Conservation (phyloP, 2,888 invertebrate genomes). For the Epicampocera succincta region DNA sequence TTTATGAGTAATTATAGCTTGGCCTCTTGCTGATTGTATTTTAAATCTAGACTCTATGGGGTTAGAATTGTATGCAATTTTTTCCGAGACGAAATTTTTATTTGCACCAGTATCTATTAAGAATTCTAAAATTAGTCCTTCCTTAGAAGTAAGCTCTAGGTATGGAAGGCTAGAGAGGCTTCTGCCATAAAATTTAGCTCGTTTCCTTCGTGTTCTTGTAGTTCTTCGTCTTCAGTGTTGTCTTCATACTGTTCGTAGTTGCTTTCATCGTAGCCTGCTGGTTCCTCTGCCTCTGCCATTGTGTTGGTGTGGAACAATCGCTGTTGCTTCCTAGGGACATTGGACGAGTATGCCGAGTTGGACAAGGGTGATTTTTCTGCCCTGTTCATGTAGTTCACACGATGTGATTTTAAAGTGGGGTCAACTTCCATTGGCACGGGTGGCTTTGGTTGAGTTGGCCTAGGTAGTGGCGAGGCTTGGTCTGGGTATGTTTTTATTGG, state of each 20-base stretch:
- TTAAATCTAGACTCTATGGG: slow-evolving; percentile 2
- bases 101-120: slow-evolving; percentile 41
- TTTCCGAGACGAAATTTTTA: slow-evolving; percentile 11
- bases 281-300: neutral
- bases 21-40: slow-evolving; percentile 4
- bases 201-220: slow-evolving; percentile 2
- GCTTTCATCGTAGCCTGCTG: slow-evolving; percentile 2
- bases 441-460: slow-evolving; percentile 6
- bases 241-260: slow-evolving; percentile 10
- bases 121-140: slow-evolving; percentile 52
- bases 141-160: slow-evolving; percentile 39
- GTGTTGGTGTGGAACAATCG: slow-evolving; percentile 9
- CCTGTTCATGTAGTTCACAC: no score
- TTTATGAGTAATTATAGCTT: slow-evolving; percentile 9
- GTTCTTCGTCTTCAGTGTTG: neutral
- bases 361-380: no score
- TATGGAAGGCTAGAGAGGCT: slow-evolving; percentile 62
- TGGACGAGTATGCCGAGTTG: neutral
- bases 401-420: neutral
- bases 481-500: neutral
- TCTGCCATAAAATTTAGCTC: slow-evolving; percentile 65
- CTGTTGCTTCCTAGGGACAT: neutral
- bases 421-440: slow-evolving; percentile 20
- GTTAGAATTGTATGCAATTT: slow-evolving; percentile 13
- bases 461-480: slow-evolving; percentile 5